Percentiles rank a stretch among this genome's conserved stretches.
Conservation (phyloP, 2,113 vertebrate genomes). For the Macrotus californicus region DNA sequence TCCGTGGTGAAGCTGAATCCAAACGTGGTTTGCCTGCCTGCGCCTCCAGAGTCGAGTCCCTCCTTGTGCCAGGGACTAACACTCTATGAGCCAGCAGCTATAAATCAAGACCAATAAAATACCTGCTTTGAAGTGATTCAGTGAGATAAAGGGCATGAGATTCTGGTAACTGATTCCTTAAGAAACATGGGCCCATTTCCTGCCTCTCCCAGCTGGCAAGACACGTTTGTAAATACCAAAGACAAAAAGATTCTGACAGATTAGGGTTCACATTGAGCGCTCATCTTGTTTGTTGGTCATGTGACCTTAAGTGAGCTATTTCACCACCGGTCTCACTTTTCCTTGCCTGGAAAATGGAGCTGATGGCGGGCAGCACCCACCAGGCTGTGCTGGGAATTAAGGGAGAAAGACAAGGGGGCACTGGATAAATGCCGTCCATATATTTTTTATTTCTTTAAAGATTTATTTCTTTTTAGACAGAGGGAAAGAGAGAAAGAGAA, state of each 20-base stretch:
- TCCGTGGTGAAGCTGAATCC: background rate
- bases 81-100: background rate
- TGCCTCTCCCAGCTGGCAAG: conserved; percentile 51
- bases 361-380: accelerated
- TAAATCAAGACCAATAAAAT: background rate
- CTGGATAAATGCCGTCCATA: background rate
- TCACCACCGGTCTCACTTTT: background rate
- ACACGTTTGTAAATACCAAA: conserved; percentile 5
- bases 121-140: conserved; percentile 2
- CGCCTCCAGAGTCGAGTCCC: background rate
- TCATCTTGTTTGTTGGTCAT: background rate
- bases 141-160: background rate
- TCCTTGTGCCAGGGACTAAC: background rate
- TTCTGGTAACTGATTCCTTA: background rate
- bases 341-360: background rate
- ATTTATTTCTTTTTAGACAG: no score
- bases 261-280: background rate
- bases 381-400: background rate
- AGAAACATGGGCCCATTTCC: conserved; percentile 25
- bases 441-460: no score
- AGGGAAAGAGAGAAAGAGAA: no score
- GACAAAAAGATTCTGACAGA: conserved; percentile 43
- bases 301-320: background rate
- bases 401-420: background rate
- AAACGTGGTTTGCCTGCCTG: accelerated